A percentile compares a stretch with the other conserved stretches of the same genome.
These are phyloP conservation scores for Artibeus jamaicensis DNA, from an alignment of 2,797 vertebrate genomes.

Conservation along the genomic window DNA sequence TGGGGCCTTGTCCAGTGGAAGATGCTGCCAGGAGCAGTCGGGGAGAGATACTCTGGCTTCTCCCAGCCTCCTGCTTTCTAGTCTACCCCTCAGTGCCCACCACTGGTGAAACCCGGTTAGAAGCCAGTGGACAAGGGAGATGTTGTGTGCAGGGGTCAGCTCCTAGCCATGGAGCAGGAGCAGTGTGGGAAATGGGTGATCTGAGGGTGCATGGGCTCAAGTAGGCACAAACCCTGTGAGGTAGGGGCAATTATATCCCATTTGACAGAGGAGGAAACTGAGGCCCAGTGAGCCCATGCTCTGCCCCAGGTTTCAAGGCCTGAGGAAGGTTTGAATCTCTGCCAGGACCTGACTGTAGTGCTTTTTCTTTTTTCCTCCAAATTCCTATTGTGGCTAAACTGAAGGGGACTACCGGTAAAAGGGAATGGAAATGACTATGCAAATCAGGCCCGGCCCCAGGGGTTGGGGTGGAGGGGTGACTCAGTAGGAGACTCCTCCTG, in stretches of 20 bases:
- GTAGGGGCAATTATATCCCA: background rate
- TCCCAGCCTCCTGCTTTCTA: background rate
- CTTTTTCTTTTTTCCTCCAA: background rate
- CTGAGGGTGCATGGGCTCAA: background rate
- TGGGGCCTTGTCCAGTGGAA: background rate
- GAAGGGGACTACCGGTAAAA: background rate
- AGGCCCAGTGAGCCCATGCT: background rate
- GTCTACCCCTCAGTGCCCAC: background rate
- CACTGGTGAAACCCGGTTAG: background rate
- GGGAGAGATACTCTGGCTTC: background rate
- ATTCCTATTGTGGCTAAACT: background rate
- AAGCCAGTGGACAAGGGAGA: background rate
- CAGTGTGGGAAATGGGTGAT: background rate
- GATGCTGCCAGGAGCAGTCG: background rate
- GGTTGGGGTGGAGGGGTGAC: background rate
- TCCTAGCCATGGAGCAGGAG: too few relatives aligned
- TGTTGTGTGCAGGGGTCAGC: background rate
- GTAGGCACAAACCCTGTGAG: background rate
- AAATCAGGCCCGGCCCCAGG: conserved; percentile 21
- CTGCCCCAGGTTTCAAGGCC: background rate
- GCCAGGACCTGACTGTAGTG: background rate
- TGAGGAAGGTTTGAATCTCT: background rate
- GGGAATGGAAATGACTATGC: conserved; percentile 41
- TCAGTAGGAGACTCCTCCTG: background rate
- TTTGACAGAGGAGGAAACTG: background rate